Conservation (phyloP, 1,140 invertebrate genomes). For the Callitettix versicolor region DNA sequence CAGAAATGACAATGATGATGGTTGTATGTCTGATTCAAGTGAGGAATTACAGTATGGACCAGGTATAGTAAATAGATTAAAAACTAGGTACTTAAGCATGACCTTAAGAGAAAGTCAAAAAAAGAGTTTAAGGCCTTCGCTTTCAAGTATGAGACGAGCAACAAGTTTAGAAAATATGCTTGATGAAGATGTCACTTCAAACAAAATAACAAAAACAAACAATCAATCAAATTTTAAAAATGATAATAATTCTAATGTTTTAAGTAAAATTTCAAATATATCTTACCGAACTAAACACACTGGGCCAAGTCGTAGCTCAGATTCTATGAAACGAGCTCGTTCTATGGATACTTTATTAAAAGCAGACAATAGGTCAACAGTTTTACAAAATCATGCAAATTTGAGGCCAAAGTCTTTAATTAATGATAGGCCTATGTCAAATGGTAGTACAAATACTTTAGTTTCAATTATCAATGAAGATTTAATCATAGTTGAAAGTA, state of each 20-base stretch:
- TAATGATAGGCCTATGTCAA: no score
- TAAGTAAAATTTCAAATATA: no score
- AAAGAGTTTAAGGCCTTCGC: conserved; percentile 45
- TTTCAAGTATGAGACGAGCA: conserved; percentile 57
- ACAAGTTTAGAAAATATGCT: conserved; percentile 75
- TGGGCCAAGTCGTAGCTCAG: conserved; percentile 22
- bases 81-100: conserved; percentile 72
- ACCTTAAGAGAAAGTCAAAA: conserved; percentile 54
- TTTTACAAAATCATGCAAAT: no score
- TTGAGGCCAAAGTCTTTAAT: no score
- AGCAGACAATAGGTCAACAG: conserved; percentile 35
- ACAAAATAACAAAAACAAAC: not conserved
- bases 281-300: no score
- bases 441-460: not conserved
- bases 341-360: conserved; percentile 69
- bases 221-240: not conserved
- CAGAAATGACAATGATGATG: conserved; percentile 21
- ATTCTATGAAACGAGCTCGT: conserved; percentile 67
- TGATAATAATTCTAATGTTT: not conserved
- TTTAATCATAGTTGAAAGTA: conserved; percentile 35
- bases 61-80: conserved; percentile 77
- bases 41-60: conserved; percentile 84
- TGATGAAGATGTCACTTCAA: conserved; percentile 45
- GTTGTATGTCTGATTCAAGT: conserved; percentile 39
- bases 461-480: conserved; percentile 33